phyloP scores from a whole-genome alignment of 2,113 vertebrate species.

The Gila orcuttii region DNA sequence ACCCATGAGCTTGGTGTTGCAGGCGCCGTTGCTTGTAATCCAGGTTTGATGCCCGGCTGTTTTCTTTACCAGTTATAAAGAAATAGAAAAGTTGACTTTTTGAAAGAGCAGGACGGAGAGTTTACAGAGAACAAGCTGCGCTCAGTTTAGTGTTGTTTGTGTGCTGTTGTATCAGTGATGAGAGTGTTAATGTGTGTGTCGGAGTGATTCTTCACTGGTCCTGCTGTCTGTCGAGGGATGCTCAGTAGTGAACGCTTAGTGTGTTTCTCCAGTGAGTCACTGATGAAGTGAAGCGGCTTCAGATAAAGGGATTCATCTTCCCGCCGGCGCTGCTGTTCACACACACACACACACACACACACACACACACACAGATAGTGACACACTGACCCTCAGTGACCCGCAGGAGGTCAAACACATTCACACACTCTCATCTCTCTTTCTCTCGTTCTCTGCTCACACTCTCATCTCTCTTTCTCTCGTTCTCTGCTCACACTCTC shows the following conservation, averaged over 20 bases:
- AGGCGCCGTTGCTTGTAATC: too few relatives aligned
- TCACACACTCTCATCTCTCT: neutral
- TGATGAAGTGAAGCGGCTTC: conserved; percentile 67
- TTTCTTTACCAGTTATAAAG: neutral
- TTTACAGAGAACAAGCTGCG: neutral
- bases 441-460: neutral
- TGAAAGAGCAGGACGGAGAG: neutral
- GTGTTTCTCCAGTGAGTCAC: conserved; percentile 54
- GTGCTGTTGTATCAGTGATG: neutral
- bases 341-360: conserved; percentile 28
- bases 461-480: conserved; percentile 7
- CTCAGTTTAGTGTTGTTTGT: neutral
- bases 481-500: neutral
- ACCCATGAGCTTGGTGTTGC: neutral
- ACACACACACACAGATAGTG: conserved; percentile 28
- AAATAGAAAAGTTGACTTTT: neutral
- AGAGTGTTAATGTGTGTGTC: too few relatives aligned
- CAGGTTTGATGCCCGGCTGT: too few relatives aligned
- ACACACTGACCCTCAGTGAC: neutral
- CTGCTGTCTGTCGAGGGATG: neutral
- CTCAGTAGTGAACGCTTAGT: conserved; percentile 1
- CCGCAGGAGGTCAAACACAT: neutral
- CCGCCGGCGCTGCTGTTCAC: conserved; percentile 55
- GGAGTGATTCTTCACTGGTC: neutral
- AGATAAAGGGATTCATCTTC: conserved; percentile 73